Evolutionary conservation across 2,888 invertebrate genomes (phyloP).

Genomic region (Amiota minor): DNA sequence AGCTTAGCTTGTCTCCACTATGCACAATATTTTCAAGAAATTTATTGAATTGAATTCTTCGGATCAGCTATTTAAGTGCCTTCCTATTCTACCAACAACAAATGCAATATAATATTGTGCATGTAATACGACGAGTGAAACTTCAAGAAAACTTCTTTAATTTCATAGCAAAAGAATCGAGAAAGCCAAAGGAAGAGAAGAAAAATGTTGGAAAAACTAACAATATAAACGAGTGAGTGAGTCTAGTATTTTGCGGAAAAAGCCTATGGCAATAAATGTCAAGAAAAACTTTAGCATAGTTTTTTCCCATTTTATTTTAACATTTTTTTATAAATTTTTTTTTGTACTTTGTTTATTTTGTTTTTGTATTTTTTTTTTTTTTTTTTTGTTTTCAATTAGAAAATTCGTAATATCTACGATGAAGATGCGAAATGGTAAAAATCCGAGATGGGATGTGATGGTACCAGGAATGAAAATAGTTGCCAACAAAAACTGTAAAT

Average conservation of each 20-base stretch:
- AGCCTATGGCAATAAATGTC: conserved; percentile 63
- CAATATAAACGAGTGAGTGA: conserved; percentile 38
- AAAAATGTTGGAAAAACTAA: conserved; percentile 39
- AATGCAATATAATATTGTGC: no score
- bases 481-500: conserved; percentile 36
- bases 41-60: not conserved
- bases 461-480: conserved; percentile 20
- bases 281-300: conserved; percentile 55
- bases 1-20: no score
- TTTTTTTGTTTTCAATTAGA: conserved; percentile 51
- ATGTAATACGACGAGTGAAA: no score
- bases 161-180: conserved; percentile 46
- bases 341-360: no score
- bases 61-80: conserved; percentile 29
- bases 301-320: conserved; percentile 25
- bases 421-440: not conserved
- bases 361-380: no score
- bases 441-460: conserved; percentile 7
- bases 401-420: conserved; percentile 30
- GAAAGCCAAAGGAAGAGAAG: conserved; percentile 1
- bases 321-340: no score
- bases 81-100: no score
- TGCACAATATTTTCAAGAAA: no score
- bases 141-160: conserved; percentile 59
- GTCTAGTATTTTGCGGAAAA: conserved; percentile 35